These are phyloP conservation scores for Drosophila phalerata DNA, from an alignment of 2,888 invertebrate species.

Conservation along the genomic window DNA sequence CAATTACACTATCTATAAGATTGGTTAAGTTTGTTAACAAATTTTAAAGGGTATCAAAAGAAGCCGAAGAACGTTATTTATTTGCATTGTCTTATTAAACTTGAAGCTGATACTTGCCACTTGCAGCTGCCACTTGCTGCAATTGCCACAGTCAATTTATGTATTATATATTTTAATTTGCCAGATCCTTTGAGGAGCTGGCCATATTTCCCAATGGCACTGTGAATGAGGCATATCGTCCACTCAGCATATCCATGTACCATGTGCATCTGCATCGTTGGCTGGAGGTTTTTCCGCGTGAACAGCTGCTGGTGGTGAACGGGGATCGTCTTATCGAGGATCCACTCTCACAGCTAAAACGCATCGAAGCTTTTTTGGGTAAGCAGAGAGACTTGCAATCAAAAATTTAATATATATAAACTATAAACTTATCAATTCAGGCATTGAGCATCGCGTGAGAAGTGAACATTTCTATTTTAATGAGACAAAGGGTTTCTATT, in stretches of 20 bases:
- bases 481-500: slow-evolving; percentile 98
- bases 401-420: neutral
- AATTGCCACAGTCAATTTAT: slow-evolving; percentile 11
- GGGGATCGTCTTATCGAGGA: slow-evolving; percentile 96
- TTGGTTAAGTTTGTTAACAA: neutral
- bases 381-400: slow-evolving; percentile 80
- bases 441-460: slow-evolving; percentile 88
- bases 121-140: slow-evolving; percentile 9
- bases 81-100: too few species aligned
- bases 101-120: slow-evolving; percentile 1
- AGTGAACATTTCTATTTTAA: slow-evolving; percentile 98
- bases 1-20: neutral
- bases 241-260: slow-evolving; percentile 95
- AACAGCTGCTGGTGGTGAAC: slow-evolving; percentile 97
- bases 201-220: slow-evolving; percentile 93
- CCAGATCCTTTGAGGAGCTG: slow-evolving; percentile 92
- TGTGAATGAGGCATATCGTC: slow-evolving; percentile 93
- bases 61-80: neutral
- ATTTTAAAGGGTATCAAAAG: neutral
- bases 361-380: slow-evolving; percentile 95
- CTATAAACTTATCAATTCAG: slow-evolving; percentile 49
- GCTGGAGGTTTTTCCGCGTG: slow-evolving; percentile 96
- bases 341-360: slow-evolving; percentile 94
- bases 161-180: slow-evolving; percentile 4
- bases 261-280: slow-evolving; percentile 95